Evolutionary conservation across 2,113 vertebrate species (phyloP), one percentile per base, ranked within the genome.

Genomic region (Rutilus rutilus): DNA sequence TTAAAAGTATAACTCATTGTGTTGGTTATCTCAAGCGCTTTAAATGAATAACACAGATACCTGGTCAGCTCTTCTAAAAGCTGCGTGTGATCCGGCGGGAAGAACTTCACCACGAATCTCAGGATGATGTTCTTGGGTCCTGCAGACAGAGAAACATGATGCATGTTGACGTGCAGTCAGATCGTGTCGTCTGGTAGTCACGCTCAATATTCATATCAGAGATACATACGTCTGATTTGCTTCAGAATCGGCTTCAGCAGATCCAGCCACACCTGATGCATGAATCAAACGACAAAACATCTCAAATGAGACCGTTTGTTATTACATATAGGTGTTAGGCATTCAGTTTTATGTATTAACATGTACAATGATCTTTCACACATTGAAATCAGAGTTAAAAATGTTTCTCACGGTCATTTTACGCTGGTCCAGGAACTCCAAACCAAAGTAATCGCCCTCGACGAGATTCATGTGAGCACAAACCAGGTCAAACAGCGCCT

Each of bases 31-130:
- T 52, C 1, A 64, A 6, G n/a, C 14, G 2, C 14, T 78, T 50
- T 57, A 21, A 11, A 30, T 19, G 17, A 27, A 45, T 17, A 67
- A 17, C 39, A 27, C 81, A 42, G 42, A 78, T 87, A 99, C 98
- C 98, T 97, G 82, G 98, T 99, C 86, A 99, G 92, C 85, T 99
- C 98, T 87, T 99, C 98, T 92, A 98, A 94, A 12, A 99, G 95
- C 88, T 98, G 98, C 67, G 97, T 94, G 0, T 99, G 98, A 90
- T 99, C 98, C 0, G 97, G 97, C 50, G 98, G 98, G 85, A 99
- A 99, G 93, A 99, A 99, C 93, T 99, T 99, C 92, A 99, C 98
- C 88, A 97, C 97, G 88, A 99, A 99, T 91, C 95, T 97, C 88
- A 99, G 93, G 82, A 96, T 94, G 23, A 96, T 95, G 5, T 97